A percentile compares a stretch with the other conserved stretches of the same genome.
Evolutionary conservation across 2,113 vertebrate genomes (phyloP).

Genomic region (Eupsittula cactorum): DNA sequence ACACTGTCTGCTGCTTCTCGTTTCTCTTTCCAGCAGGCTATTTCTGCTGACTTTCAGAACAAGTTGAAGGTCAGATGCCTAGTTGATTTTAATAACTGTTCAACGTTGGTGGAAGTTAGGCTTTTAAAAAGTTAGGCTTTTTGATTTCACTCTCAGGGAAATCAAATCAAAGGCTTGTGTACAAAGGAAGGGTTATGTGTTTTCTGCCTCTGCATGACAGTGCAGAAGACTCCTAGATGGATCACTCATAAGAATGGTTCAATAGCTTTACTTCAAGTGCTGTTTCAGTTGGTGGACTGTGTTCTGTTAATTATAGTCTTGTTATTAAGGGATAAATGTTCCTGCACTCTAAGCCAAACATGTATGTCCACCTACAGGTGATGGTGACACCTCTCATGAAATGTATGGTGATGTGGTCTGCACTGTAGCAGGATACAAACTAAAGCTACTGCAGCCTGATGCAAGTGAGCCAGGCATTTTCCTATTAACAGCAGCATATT

Average conservation of each 20-base stretch:
- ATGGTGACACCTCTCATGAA: neutral
- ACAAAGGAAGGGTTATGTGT: neutral
- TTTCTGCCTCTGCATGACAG: neutral
- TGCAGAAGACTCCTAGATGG: neutral
- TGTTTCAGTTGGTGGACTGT: neutral
- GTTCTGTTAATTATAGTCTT: neutral
- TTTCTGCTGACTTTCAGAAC: no score
- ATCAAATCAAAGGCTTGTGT: neutral
- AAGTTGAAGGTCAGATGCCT: neutral
- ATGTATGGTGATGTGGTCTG: neutral
- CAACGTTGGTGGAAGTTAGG: neutral
- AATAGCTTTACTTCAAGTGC: neutral
- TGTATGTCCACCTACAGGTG: neutral
- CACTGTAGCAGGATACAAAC: neutral
- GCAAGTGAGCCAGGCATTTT: neutral
- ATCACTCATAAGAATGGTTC: neutral
- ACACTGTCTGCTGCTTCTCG: no score
- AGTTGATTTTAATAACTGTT: neutral
- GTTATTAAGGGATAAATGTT: neutral
- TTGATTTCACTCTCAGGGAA: neutral
- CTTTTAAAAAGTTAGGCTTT: neutral
- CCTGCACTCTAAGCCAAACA: neutral
- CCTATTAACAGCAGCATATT: neutral
- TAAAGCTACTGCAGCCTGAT: neutral
- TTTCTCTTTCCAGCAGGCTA: no score